These are phyloP conservation scores for Oscarella lobularis DNA, from an alignment of 37 sponge, comb jelly and placozoan genomes.

Conservation along the genomic window DNA sequence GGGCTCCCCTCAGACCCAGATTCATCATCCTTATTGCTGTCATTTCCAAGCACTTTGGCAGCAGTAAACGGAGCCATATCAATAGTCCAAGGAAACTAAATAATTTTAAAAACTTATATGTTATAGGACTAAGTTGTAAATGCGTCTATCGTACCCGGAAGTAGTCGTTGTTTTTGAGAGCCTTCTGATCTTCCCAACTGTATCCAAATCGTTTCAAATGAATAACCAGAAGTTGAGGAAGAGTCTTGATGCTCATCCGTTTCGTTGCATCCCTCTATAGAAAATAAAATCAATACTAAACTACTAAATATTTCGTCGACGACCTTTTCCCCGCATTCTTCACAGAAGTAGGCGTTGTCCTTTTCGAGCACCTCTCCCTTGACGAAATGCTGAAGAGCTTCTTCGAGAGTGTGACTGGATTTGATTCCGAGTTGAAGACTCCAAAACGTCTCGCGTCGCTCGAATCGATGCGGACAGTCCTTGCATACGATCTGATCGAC, in stretches of 20 bases:
- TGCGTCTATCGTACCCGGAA: slow-evolving; percentile 52
- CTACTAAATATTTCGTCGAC: not conserved
- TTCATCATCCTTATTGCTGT: slow-evolving; percentile 21
- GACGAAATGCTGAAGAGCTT: slow-evolving; percentile 81
- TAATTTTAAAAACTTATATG: not conserved
- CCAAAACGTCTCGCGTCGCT: slow-evolving; percentile 69
- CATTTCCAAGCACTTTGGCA: slow-evolving; percentile 42
- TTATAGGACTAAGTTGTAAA: not conserved
- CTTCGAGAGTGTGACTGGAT: slow-evolving; percentile 41
- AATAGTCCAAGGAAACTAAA: slow-evolving; percentile 68
- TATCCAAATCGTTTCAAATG: slow-evolving; percentile 90
- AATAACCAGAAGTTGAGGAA: slow-evolving; percentile 73
- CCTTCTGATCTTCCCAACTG: slow-evolving; percentile 88
- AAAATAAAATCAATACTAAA: not conserved
- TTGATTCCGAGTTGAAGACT: slow-evolving; percentile 56
- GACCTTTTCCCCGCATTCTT: slow-evolving; percentile 84
- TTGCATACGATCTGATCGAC: slow-evolving; percentile 82
- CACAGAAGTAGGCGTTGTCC: slow-evolving; percentile 94
- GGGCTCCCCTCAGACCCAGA: no score
- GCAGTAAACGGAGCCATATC: slow-evolving; percentile 90
- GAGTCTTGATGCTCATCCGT: slow-evolving; percentile 80
- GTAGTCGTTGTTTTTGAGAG: slow-evolving; percentile 82
- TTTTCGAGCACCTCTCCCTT: slow-evolving; percentile 89
- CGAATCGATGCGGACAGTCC: slow-evolving; percentile 85
- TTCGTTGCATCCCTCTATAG: slow-evolving; percentile 76